Evolutionary conservation across 1,140 invertebrate species (phyloP).

Genomic region (Bombus turneri): DNA sequence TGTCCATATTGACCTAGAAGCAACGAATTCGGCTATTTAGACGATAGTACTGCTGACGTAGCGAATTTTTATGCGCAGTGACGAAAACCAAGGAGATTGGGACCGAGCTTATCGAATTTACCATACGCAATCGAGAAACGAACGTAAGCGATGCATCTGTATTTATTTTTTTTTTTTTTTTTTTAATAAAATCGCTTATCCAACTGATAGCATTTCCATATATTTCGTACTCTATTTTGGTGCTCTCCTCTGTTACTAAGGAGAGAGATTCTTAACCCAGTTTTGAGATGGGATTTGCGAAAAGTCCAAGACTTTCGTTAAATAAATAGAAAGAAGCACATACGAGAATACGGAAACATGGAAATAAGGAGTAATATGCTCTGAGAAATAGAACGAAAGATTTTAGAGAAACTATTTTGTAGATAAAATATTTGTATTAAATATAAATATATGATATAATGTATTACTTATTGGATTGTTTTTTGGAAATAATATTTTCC

Average conservation of each 20-base stretch:
- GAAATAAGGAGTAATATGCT: background rate
- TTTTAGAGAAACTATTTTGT: background rate
- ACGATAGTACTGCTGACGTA: background rate
- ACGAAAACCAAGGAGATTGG: background rate
- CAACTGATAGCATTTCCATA: background rate
- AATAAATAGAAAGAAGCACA: background rate
- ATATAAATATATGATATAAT: background rate
- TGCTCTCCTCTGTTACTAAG: background rate
- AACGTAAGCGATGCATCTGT: background rate
- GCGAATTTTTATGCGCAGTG: background rate
- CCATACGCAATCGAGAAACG: background rate
- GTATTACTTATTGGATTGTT: background rate
- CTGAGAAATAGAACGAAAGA: background rate
- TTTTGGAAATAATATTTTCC: background rate
- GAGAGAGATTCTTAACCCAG: constrained; percentile 10
- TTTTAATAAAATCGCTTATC: constrained; percentile 23
- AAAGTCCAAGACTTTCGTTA: background rate
- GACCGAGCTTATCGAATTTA: constrained; percentile 2
- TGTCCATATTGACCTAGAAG: constrained; percentile 3
- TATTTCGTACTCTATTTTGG: background rate
- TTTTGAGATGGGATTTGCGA: background rate
- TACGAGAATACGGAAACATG: background rate
- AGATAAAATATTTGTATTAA: background rate
- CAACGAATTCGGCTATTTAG: background rate
- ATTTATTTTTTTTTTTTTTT: background rate